Evolutionary conservation across 2,113 vertebrate genomes (phyloP).

Genomic region (Ptilorrhoa leucosticta): DNA sequence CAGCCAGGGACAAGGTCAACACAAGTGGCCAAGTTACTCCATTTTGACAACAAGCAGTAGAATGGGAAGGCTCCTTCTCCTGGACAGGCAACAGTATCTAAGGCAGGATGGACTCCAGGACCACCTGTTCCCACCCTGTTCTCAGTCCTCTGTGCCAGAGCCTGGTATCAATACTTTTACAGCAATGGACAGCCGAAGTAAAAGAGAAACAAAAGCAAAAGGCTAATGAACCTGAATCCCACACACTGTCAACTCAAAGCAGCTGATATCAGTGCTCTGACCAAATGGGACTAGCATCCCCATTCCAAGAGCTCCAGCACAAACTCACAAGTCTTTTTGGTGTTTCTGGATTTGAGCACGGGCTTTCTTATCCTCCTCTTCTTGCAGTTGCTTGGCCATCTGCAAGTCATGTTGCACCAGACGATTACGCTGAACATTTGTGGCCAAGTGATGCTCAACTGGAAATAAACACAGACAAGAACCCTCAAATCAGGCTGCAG

Average conservation of each 20-base stretch:
- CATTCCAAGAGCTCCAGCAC: background rate
- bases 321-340: conserved; percentile 82
- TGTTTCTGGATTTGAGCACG: conserved; percentile 80
- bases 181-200: background rate
- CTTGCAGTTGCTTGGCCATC: conserved; percentile 92
- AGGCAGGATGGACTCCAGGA: background rate
- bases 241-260: background rate
- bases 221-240: background rate
- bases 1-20: background rate
- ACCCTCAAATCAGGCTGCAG: background rate
- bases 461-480: conserved; percentile 15
- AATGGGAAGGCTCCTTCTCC: background rate
- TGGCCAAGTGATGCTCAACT: conserved; percentile 97
- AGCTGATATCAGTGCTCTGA: background rate
- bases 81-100: background rate
- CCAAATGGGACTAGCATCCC: background rate
- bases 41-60: background rate
- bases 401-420: conserved; percentile 91
- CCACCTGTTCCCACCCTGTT: background rate
- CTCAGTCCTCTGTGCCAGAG: background rate
- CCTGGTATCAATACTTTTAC: background rate
- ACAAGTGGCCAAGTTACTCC: background rate
- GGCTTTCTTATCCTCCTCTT: conserved; percentile 89
- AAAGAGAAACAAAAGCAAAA: background rate
- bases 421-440: conserved; percentile 91